A percentile compares a stretch with the other conserved stretches of the same genome.
phyloP scores from a whole-genome alignment of 1,140 invertebrate genomes.

The Harpegnathos saltator region DNA sequence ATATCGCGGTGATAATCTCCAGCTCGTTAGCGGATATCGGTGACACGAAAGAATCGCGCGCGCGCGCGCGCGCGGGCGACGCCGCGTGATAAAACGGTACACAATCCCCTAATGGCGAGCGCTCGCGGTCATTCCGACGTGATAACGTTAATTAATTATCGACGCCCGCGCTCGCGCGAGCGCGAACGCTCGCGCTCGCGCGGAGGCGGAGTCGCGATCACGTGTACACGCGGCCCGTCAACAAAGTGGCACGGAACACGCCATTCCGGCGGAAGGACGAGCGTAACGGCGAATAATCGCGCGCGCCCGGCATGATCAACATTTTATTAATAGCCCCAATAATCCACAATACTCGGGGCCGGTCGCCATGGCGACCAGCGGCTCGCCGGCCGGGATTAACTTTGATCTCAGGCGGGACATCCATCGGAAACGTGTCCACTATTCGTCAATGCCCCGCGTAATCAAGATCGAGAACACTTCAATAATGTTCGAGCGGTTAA shows the following conservation, averaged over 20 bases:
- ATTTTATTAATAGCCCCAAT: conserved; percentile 50
- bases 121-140: conserved; percentile 17
- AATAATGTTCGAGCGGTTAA: conserved; percentile 62
- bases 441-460: conserved; percentile 56
- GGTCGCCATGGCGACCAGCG: conserved; percentile 56
- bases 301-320: conserved; percentile 39
- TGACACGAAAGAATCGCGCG: conserved; percentile 5
- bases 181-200: too few relatives aligned
- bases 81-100: conserved; percentile 25
- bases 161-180: neutral
- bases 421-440: conserved; percentile 55
- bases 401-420: conserved; percentile 65
- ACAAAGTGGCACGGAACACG: conserved; percentile 18
- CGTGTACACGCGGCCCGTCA: neutral
- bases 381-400: conserved; percentile 54
- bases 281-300: conserved; percentile 36
- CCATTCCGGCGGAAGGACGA: conserved; percentile 19
- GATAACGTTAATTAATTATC: conserved; percentile 46
- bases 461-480: conserved; percentile 69
- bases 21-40: neutral
- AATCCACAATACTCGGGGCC: conserved; percentile 35
- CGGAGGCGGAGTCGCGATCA: neutral
- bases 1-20: neutral
- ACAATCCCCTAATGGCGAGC: neutral
- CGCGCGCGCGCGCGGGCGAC: too few relatives aligned